Base-by-base conservation (phyloP, 1,140 invertebrate species). In the Delia radicum region DNA sequence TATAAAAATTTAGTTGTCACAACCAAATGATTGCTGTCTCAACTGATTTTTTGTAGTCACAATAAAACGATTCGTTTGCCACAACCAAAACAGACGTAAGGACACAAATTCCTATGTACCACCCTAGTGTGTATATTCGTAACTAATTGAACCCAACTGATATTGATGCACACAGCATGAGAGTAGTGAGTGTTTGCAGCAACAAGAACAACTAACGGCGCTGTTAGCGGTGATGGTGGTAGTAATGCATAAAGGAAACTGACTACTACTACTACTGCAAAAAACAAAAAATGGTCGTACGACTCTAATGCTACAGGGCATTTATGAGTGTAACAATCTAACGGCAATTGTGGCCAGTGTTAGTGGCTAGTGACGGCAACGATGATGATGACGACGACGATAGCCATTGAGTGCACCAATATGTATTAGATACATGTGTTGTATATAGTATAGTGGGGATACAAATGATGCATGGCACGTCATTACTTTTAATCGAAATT, bases 401-500 rank as follows among this genome's bases (percentile, higher is more conserved):
- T 21, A 69, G n/a, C 27, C n/a, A 37, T 69, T 69, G n/a, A 18
- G 29, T 69, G 65, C 65, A 69, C 5, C 48, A 55, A 55, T 55
- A 55, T 55, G 6, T 48, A 5, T 12, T 48, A 21, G 18, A 15
- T 42, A 13, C n/a, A 15, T 42, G 37, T 33, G 7, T 48, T 55
- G 48, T 21, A n/a, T n/a, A n/a, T n/a, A n/a, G n/a, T n/a, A n/a
- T n/a, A 42, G 33, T 42, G 37, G 37, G 18, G 65, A 4, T 33
- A 69, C 65, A 33, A 69, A 69, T 69, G 65, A 69, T 69, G 65
- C 29, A 69, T 69, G 29, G 65, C 65, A 33, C 65, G 28, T 69
- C 65, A 69, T 69, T 69, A 37, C 8, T 33, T 69, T 69, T 69
- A 69, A 69, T 69, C 31, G 65, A 69, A 69, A 69, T 69, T 69